Evolutionary conservation across 2,113 vertebrate genomes (phyloP).

Genomic region (Phaethornis superciliosus): DNA sequence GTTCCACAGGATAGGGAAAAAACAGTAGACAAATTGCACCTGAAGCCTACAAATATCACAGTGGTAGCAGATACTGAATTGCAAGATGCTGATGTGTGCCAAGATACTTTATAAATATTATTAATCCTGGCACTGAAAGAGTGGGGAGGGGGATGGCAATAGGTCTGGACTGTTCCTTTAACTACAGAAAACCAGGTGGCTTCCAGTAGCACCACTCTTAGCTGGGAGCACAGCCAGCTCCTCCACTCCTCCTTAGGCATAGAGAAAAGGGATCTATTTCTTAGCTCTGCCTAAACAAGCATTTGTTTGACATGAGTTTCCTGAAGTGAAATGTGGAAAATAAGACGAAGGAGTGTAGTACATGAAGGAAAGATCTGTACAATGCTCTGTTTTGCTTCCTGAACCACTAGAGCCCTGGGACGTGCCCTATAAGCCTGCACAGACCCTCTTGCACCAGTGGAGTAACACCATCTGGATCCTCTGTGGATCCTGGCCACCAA

Average conservation of each 20-base stretch:
- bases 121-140: background rate
- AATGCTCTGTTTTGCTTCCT: background rate
- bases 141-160: background rate
- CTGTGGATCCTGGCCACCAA: background rate
- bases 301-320: background rate
- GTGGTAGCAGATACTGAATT: background rate
- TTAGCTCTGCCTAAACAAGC: background rate
- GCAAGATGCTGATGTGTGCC: background rate
- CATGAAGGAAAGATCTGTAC: background rate
- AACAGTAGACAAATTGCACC: background rate
- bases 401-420: background rate
- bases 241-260: background rate
- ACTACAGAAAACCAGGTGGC: background rate
- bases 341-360: background rate
- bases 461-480: background rate
- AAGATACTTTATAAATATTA: background rate
- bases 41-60: background rate
- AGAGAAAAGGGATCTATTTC: background rate
- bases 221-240: background rate
- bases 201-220: background rate
- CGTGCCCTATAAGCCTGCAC: fast-evolving
- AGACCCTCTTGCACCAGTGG: background rate
- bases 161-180: background rate
- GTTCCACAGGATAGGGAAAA: background rate
- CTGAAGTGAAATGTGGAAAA: background rate